phyloP scores from a whole-genome alignment of 2,888 invertebrate genomes.

The Drosophila pseudotalamancana region DNA sequence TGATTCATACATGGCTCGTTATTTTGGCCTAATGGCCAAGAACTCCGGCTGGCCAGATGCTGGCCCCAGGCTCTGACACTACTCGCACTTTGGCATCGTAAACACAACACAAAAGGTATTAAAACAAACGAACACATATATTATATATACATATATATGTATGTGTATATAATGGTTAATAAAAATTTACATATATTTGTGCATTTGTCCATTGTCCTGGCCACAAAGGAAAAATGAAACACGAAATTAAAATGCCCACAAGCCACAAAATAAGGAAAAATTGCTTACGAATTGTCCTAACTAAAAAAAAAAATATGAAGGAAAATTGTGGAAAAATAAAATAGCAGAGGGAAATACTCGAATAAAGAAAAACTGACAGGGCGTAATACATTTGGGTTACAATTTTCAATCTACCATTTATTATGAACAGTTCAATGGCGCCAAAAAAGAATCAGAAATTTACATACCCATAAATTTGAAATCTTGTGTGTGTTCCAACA shows the following conservation, averaged over 20 bases:
- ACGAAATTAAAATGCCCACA: constrained; percentile 31
- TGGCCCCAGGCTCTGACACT: constrained; percentile 20
- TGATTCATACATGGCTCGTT: constrained; percentile 56
- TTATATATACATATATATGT: constrained; percentile 4
- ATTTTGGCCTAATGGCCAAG: constrained; percentile 40
- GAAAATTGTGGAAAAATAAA: background rate
- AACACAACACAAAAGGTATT: constrained; percentile 32
- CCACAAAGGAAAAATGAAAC: constrained; percentile 9
- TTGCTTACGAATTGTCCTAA: constrained; percentile 29
- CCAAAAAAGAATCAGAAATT: constrained; percentile 14
- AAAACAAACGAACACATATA: constrained; percentile 25
- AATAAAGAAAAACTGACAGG: constrained; percentile 19
- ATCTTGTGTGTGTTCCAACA: background rate
- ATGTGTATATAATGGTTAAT: constrained; percentile 23
- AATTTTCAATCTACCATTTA: constrained; percentile 51
- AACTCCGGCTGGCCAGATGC: constrained; percentile 29
- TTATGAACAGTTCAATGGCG: constrained; percentile 54
- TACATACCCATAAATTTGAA: constrained; percentile 2
- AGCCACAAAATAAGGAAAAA: constrained; percentile 27
- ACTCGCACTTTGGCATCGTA: constrained; percentile 26
- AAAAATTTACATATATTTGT: constrained; percentile 39
- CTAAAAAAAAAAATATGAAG: constrained; percentile 7
- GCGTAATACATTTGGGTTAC: constrained; percentile 30
- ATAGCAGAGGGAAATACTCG: background rate
- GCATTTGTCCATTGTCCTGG: background rate